These are phyloP conservation scores for Troilus luridus DNA, from an alignment of 2,888 invertebrate genomes.

Conservation along the genomic window DNA sequence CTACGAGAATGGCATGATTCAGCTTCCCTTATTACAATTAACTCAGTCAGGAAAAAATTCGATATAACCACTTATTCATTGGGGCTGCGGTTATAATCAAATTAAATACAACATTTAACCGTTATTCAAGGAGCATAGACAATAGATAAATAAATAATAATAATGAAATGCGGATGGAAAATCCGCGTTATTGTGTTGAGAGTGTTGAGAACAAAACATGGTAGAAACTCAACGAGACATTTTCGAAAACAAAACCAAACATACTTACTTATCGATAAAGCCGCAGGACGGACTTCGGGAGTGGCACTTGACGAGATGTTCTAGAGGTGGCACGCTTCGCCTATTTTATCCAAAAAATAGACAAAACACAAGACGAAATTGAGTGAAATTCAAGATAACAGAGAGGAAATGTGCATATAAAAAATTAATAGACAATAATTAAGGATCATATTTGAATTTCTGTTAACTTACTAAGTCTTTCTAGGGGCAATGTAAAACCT, in stretches of 20 bases:
- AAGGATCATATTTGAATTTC: neutral
- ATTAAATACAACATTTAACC: too few species aligned
- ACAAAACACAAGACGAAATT: constrained; percentile 35
- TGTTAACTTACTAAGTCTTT: neutral
- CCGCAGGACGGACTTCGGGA: constrained; percentile 85
- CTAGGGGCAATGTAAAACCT: neutral
- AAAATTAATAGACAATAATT: neutral
- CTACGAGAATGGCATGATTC: too few species aligned
- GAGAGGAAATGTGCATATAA: neutral
- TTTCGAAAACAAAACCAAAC: neutral
- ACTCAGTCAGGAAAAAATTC: too few species aligned
- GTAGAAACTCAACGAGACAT: neutral
- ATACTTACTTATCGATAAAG: constrained; percentile 77
- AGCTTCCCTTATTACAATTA: too few species aligned
- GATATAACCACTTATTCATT: too few species aligned
- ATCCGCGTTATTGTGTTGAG: neutral
- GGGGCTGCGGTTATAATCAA: too few species aligned
- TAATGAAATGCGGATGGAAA: neutral
- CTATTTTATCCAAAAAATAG: neutral
- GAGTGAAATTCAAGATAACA: neutral
- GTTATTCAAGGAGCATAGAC: too few species aligned
- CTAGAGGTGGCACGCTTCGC: constrained; percentile 56
- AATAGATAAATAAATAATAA: neutral
- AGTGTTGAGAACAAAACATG: neutral
- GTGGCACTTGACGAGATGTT: constrained; percentile 78